Conservation (phyloP, 2,113 vertebrate species). For the Phainopepla nitens region DNA sequence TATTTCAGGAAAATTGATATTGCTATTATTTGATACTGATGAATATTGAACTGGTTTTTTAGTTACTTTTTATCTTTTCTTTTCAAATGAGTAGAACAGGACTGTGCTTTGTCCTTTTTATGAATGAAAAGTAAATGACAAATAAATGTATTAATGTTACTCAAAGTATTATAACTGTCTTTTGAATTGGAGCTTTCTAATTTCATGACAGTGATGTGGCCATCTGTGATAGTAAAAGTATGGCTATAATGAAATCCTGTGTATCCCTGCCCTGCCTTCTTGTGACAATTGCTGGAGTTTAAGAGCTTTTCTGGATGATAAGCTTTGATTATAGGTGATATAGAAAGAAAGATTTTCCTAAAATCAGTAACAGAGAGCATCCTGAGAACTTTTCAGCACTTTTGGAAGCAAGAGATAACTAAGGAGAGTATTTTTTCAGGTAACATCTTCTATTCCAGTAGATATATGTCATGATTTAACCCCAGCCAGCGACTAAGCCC, state of each 20-base stretch:
- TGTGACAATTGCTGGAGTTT: not conserved
- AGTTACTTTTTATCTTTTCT: constrained; percentile 79
- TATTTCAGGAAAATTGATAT: constrained; percentile 76
- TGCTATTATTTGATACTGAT: constrained; percentile 80
- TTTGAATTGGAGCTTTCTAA: constrained; percentile 67
- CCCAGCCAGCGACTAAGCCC: not conserved
- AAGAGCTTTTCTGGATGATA: not conserved
- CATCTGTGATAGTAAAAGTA: not conserved
- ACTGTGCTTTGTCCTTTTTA: constrained; percentile 80
- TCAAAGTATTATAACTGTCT: constrained; percentile 67
- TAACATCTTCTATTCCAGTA: not conserved
- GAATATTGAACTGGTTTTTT: constrained; percentile 74
- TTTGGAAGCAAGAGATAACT: not conserved
- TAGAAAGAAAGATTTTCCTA: not conserved
- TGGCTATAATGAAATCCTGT: not conserved
- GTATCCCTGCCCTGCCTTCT: not conserved
- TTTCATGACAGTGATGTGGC: not conserved
- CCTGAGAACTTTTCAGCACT: not conserved
- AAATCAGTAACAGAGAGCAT: not conserved
- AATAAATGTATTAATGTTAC: constrained; percentile 84
- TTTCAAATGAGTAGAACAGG: constrained; percentile 75
- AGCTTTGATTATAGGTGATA: not conserved
- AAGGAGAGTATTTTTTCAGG: not conserved
- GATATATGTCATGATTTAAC: not conserved
- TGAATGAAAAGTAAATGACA: constrained; percentile 78